Percentiles rank a stretch among this genome's conserved stretches.
These are phyloP conservation scores for Petaurus breviceps DNA, from an alignment of 2,113 vertebrate genomes.

Conservation along the genomic window DNA sequence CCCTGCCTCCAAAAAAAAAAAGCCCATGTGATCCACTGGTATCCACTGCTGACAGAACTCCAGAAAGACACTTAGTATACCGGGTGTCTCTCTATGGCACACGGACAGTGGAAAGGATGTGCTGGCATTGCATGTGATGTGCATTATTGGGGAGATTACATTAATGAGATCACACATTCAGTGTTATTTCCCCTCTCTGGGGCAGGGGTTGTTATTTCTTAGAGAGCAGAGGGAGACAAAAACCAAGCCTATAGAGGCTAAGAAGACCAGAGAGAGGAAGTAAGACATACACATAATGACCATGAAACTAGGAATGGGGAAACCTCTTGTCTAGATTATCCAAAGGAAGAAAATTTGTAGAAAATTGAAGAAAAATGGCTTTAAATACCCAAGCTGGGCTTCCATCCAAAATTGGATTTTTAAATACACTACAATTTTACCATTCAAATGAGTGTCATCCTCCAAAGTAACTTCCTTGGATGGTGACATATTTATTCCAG, in stretches of 20 bases:
- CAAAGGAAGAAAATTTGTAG: not conserved
- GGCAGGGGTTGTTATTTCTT: not conserved
- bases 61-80: not conserved
- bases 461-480: not conserved
- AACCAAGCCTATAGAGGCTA: not conserved
- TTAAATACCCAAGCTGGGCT: not conserved
- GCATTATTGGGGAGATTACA: not conserved
- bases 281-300: not conserved
- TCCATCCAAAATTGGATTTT: not conserved
- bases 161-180: not conserved
- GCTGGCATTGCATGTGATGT: not conserved
- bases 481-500: not conserved
- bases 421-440: not conserved
- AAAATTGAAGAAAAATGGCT: not conserved
- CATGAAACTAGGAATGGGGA: not conserved
- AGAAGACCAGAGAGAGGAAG: not conserved
- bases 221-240: not conserved
- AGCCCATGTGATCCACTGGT: not conserved
- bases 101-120: not conserved
- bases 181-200: not conserved
- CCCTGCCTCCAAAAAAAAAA: not conserved
- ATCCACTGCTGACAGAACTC: not conserved
- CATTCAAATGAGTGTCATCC: not conserved
- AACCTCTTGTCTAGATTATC: not conserved
- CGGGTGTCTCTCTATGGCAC: not conserved